Evolutionary conservation across 2,888 invertebrate species (phyloP), one percentile per base, ranked within the genome.

Genomic region (Asteroscopus sphinx): DNA sequence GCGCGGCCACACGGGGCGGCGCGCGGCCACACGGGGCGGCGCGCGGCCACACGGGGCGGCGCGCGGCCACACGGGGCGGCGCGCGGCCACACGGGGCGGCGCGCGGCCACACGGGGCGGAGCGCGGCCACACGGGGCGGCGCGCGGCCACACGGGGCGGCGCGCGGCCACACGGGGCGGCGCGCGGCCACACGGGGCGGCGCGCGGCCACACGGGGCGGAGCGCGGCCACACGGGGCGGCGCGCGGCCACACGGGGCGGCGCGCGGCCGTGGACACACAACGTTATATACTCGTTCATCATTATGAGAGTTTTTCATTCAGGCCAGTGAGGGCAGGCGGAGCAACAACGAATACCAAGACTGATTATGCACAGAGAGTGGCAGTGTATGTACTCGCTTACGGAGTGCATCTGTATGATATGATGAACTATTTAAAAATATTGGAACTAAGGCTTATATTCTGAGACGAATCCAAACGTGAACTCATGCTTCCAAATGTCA

Each of bases 241-340:
- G 25, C 45, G 9, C 1, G 4, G 32, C 32, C 11, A 16, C 9
- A 16, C 7, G 40, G 21, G 3, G 39, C 21, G 30, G 48, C 17
- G 0, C 32, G 33, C 45, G 28, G 39, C 65, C 44, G 56, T 64
- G 56, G 56, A 45, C 65, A n/a, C 56, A 56, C 56, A 12, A 32
- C 13, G 40, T 64, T 35, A 55, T 54, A 11, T 7, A 40, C 40
- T 45, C 64, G 30, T 40, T 63, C 25, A 45, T 54, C 53, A 63
- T 41, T 60, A 35, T 15, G 35, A 30, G 16, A 33, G 25, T 8
- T 40, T 15, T 15, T 45, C 9, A 35, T 15, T 15, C 21, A 15
- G 8, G 32, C 15, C 21, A 15, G 8, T 25, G n/a, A 35, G 15
- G 5, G 5, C 21, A 30, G 15, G 28, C 15, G 16, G 1, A 30